Evolutionary conservation across 1,140 invertebrate species (phyloP), one percentile per base, ranked within the genome.

Genomic region (Prorops nasuta): DNA sequence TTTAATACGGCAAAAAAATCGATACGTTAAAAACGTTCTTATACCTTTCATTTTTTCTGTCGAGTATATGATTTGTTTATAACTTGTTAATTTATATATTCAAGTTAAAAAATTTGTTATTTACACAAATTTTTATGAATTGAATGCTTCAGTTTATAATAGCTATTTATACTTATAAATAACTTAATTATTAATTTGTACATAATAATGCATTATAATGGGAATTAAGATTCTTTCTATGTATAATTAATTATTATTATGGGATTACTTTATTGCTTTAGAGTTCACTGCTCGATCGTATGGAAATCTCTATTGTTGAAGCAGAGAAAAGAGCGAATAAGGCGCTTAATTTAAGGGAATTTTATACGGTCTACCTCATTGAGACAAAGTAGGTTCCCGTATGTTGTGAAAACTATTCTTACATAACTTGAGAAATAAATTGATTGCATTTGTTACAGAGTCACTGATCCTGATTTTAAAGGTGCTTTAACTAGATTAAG

Each of bases 301-400:
- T 90, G 74, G 89, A 91, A 71, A 91, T 92, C 57, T 83, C 83
- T 50, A 87, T 92, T 35, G 82, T 87, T 34, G 90, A 92, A 66
- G 87, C 89, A n/a, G 90, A 91, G 67, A 92, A 91, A 70, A 80
- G 90, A 53, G 84, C 85, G 15, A 89, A 88, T 70, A 85, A 87
- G 35, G 83, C 88, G 1, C 78, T 92, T 46, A 90, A 91, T 71
- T 81, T 91, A 51, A 80, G 88, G 67, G 90, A 92, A 69, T 89
- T 87, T 74, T 91, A 87, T 69, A 90, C 87, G 8, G 89, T 91
- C 4, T 92, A 92, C 76, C 79, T 91, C 62, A 85, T 92, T 63
- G 89, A 92, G 81, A 85, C 88, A 46, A 91, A 86, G 87, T 89
- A 76, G 80, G 81, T 80, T 34, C 10, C 24, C 10, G 4, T 6